phyloP scores from a whole-genome alignment of 2,797 vertebrate species.

The Cyprinella venusta region DNA sequence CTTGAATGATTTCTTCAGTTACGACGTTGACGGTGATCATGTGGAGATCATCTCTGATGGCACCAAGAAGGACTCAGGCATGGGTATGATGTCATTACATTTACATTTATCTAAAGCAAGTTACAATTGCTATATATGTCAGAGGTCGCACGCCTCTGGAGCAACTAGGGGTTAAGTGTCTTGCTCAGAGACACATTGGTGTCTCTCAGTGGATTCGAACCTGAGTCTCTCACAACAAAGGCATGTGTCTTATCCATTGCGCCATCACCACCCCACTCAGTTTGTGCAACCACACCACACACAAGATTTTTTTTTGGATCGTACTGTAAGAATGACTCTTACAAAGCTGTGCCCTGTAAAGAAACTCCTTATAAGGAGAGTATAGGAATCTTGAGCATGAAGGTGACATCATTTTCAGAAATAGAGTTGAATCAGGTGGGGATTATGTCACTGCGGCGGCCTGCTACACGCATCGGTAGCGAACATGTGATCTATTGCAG shows the following conservation, averaged over 20 bases:
- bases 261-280: no score
- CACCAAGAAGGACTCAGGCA: slow-evolving; percentile 98
- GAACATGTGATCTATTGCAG: slow-evolving; percentile 20
- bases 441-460: slow-evolving; percentile 50
- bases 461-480: slow-evolving; percentile 12
- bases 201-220: no score
- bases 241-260: no score
- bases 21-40: slow-evolving; percentile 95
- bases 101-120: no score
- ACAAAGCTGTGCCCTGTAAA: background rate
- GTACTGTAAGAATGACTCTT: background rate
- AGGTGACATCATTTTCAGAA: slow-evolving; percentile 54
- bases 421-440: slow-evolving; percentile 42
- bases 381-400: slow-evolving; percentile 26
- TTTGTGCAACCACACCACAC: no score
- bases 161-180: no score
- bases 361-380: slow-evolving; percentile 41
- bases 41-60: slow-evolving; percentile 99
- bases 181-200: no score
- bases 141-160: no score
- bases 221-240: no score
- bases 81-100: slow-evolving; percentile 79
- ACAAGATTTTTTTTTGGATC: background rate
- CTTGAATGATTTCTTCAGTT: slow-evolving; percentile 99
- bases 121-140: no score